These are phyloP conservation scores for Octopus bimaculoides DNA, from an alignment of 1,140 invertebrate species.

Conservation along the genomic window DNA sequence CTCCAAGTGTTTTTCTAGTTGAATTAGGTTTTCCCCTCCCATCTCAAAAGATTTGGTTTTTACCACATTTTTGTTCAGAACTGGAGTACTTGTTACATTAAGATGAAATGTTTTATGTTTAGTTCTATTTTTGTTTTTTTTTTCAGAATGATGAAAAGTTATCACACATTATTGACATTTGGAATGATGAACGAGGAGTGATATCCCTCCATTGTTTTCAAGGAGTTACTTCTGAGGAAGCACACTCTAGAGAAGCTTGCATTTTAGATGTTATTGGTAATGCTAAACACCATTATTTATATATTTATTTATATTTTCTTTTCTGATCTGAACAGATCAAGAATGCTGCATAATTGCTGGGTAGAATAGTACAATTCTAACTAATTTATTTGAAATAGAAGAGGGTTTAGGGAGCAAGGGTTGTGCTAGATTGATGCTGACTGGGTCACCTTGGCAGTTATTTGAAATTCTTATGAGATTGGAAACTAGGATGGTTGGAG, in stretches of 20 bases:
- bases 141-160: slow-evolving; percentile 67
- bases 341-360: neutral
- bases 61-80: too few relatives aligned
- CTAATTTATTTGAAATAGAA: neutral
- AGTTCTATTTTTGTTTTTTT: neutral
- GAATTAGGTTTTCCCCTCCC: too few relatives aligned
- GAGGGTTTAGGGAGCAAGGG: neutral
- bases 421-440: neutral
- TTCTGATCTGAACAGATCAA: neutral
- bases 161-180: slow-evolving; percentile 80
- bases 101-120: too few relatives aligned
- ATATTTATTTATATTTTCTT: neutral
- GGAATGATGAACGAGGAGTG: slow-evolving; percentile 78
- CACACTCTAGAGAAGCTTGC: slow-evolving; percentile 86
- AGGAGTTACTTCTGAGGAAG: slow-evolving; percentile 86
- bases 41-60: too few relatives aligned
- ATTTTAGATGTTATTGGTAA: slow-evolving; percentile 85
- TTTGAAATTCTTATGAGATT: too few relatives aligned
- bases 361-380: neutral
- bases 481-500: too few relatives aligned
- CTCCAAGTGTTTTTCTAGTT: too few relatives aligned
- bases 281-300: neutral
- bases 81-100: too few relatives aligned
- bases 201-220: slow-evolving; percentile 89
- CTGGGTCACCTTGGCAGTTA: too few relatives aligned